Evolutionary conservation across 2,113 vertebrate species (phyloP).

Genomic region (Merops nubicus): DNA sequence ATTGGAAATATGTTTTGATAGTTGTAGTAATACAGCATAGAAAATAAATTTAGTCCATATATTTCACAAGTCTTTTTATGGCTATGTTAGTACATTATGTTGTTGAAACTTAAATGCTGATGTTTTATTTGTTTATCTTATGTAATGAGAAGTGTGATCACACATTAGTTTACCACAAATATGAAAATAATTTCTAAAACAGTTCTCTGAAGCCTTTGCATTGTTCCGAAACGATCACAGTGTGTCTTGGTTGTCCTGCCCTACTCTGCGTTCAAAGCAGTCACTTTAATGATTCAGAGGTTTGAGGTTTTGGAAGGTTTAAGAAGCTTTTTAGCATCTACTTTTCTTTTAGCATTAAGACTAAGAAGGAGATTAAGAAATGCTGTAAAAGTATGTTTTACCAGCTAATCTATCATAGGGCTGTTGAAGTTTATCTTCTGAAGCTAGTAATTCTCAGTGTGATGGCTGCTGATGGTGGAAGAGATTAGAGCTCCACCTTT

Average conservation of each 20-base stretch:
- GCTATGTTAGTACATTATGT: background rate
- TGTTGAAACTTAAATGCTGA: background rate
- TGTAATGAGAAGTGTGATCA: background rate
- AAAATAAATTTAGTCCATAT: background rate
- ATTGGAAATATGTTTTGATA: background rate
- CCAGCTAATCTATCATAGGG: background rate
- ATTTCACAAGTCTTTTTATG: background rate
- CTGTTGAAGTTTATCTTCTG: no score
- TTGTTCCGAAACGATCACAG: background rate
- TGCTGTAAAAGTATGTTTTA: background rate
- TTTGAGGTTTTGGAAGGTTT: background rate
- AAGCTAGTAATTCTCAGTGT: background rate
- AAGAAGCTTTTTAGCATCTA: background rate
- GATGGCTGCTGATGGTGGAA: background rate
- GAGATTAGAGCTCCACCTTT: background rate
- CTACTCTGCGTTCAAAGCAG: rapidly evolving
- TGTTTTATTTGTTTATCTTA: background rate
- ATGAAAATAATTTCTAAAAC: background rate
- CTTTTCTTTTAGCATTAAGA: background rate
- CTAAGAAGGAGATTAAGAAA: background rate
- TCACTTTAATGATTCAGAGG: background rate
- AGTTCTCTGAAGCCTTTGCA: background rate
- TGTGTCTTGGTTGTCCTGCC: background rate
- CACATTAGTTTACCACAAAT: background rate
- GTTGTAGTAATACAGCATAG: background rate